A percentile compares a stretch with the other conserved stretches of the same genome.
phyloP scores from a whole-genome alignment of 2,888 invertebrate genomes.

The Pediacus dermestoides region DNA sequence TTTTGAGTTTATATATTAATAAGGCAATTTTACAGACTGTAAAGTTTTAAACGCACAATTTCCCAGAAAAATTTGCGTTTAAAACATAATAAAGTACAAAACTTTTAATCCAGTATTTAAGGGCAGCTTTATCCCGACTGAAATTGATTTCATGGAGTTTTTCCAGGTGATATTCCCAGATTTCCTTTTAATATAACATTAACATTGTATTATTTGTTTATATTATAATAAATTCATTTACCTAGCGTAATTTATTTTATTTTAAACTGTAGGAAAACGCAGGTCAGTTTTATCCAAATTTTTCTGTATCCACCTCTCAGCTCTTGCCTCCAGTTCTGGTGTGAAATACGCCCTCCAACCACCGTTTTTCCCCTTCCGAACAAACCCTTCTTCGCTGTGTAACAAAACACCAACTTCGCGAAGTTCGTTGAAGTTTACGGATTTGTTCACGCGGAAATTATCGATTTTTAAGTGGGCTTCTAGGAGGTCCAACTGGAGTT shows the following conservation, averaged over 20 bases:
- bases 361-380: slow-evolving; percentile 64
- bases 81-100: too few relatives aligned
- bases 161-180: too few relatives aligned
- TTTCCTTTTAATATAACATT: too few relatives aligned
- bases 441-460: slow-evolving; percentile 76
- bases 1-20: too few relatives aligned
- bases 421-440: slow-evolving; percentile 69
- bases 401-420: slow-evolving; percentile 59
- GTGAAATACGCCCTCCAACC: slow-evolving; percentile 73
- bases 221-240: slow-evolving; percentile 1
- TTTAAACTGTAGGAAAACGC: slow-evolving; percentile 51
- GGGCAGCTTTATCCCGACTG: too few relatives aligned
- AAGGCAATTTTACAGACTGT: too few relatives aligned
- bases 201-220: too few relatives aligned
- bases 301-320: slow-evolving; percentile 67
- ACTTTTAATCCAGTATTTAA: too few relatives aligned
- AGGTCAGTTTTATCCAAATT: slow-evolving; percentile 61
- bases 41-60: too few relatives aligned
- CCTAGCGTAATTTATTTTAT: too few relatives aligned
- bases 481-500: slow-evolving; percentile 59
- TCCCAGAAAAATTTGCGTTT: too few relatives aligned
- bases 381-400: slow-evolving; percentile 60
- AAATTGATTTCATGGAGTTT: too few relatives aligned
- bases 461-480: slow-evolving; percentile 73
- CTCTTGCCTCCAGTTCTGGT: slow-evolving; percentile 60